phyloP scores from a whole-genome alignment of 2,888 invertebrate species.

The Siphlonurus alternatus region DNA sequence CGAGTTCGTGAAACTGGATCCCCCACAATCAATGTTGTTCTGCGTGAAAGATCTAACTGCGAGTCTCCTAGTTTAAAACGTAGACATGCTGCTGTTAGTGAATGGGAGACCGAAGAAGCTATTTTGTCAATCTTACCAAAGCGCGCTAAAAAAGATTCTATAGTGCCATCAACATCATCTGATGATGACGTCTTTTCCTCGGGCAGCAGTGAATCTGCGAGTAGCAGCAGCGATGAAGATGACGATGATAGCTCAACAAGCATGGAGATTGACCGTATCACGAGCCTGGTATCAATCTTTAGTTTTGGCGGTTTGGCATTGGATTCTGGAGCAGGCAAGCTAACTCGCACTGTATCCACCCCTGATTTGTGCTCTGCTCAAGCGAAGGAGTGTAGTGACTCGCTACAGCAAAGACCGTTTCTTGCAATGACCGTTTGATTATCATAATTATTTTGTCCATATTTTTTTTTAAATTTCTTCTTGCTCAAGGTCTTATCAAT shows the following conservation, averaged over 20 bases:
- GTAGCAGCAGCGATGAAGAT: slow-evolving; percentile 14
- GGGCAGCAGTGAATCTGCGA: background rate
- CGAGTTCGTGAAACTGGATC: slow-evolving; percentile 22
- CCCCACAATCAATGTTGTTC: slow-evolving; percentile 8
- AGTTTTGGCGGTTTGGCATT: slow-evolving; percentile 30
- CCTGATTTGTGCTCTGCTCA: slow-evolving; percentile 36
- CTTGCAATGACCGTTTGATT: slow-evolving; percentile 36
- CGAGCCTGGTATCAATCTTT: slow-evolving; percentile 38
- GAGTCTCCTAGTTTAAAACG: slow-evolving; percentile 24
- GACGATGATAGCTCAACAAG: slow-evolving; percentile 21
- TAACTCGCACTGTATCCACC: slow-evolving; percentile 31
- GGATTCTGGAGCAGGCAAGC: slow-evolving; percentile 15
- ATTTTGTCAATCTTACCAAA: slow-evolving; percentile 35
- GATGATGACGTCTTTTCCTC: background rate
- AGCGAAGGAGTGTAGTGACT: slow-evolving; percentile 30
- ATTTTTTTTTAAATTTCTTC: background rate
- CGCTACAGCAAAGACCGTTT: slow-evolving; percentile 31
- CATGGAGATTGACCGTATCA: slow-evolving; percentile 40
- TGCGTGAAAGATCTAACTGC: slow-evolving; percentile 13
- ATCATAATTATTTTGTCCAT: background rate
- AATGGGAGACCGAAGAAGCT: slow-evolving; percentile 37
- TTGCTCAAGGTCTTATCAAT: background rate
- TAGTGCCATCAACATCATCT: no score
- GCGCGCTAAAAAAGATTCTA: slow-evolving; percentile 24
- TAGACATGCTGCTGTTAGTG: slow-evolving; percentile 28